Conservation (phyloP, 2,797 vertebrate genomes). For the Aphelocoma californica region DNA sequence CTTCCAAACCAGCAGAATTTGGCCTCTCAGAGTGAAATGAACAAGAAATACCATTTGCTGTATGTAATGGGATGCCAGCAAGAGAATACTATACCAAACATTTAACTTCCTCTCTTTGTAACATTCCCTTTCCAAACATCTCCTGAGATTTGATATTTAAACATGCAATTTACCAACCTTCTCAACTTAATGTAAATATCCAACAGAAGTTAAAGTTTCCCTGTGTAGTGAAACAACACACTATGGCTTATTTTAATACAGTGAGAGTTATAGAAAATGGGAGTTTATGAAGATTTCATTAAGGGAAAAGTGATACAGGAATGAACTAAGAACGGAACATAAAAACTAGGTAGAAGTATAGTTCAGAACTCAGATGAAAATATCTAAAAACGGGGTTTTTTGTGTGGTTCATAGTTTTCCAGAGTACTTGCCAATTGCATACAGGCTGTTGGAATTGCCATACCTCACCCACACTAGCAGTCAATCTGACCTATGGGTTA, state of each 20-base stretch:
- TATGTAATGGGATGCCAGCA: constrained; percentile 46
- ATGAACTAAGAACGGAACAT: not conserved
- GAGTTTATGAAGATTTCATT: not conserved
- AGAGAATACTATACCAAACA: constrained; percentile 53
- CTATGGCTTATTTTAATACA: not conserved
- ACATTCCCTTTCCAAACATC: constrained; percentile 42
- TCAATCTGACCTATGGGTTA: not conserved
- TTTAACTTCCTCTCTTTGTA: constrained; percentile 61
- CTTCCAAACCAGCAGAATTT: constrained; percentile 51
- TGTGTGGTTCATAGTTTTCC: not conserved
- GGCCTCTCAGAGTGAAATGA: constrained; percentile 35
- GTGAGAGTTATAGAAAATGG: not conserved
- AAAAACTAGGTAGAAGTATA: not conserved
- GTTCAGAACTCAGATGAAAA: not conserved
- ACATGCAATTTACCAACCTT: constrained; percentile 54
- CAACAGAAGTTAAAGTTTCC: constrained; percentile 22
- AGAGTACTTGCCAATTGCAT: not conserved
- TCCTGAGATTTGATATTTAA: constrained; percentile 64
- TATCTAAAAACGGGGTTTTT: not conserved
- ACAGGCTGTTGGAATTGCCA: not conserved
- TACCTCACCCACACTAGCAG: not conserved
- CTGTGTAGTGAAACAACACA: not conserved
- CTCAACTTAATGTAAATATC: constrained; percentile 45
- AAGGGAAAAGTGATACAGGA: constrained; percentile 21
- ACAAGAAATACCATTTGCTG: constrained; percentile 49